These are phyloP conservation scores for Dipodomys ordii DNA, from an alignment of 2,113 vertebrate genomes.

Conservation along the genomic window DNA sequence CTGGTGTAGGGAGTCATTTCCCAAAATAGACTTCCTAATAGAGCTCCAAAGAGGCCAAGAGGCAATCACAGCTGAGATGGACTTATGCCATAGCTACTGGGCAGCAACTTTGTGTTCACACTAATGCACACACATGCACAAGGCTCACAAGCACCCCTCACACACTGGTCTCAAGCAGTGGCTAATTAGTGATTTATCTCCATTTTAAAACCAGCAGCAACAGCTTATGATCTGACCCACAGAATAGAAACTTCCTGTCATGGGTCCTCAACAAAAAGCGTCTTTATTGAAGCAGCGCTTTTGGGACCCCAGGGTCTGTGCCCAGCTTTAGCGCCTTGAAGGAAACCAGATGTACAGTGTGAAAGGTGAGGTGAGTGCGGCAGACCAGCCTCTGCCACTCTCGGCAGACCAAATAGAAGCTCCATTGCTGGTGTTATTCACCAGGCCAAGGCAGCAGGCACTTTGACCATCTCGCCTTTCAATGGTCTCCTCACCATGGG, in stretches of 20 bases:
- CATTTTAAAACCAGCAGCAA: constrained; percentile 80
- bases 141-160: neutral
- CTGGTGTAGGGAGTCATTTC: constrained; percentile 68
- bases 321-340: constrained; percentile 86
- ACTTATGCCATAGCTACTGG: constrained; percentile 69
- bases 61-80: constrained; percentile 76
- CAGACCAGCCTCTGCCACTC: constrained; percentile 86
- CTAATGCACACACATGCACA: neutral
- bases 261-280: constrained; percentile 89
- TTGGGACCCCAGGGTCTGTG: constrained; percentile 89
- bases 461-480: constrained; percentile 94
- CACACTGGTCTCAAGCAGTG: neutral
- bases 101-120: neutral
- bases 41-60: constrained; percentile 78
- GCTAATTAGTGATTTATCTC: constrained; percentile 72
- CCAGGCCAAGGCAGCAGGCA: constrained; percentile 85
- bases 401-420: constrained; percentile 90
- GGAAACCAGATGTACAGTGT: constrained; percentile 91
- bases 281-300: constrained; percentile 90
- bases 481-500: constrained; percentile 95
- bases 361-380: constrained; percentile 92
- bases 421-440: constrained; percentile 87
- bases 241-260: constrained; percentile 93
- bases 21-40: constrained; percentile 83
- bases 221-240: constrained; percentile 87